Evolutionary conservation across 2,113 vertebrate genomes (phyloP).

Genomic region (Panthera tigris): DNA sequence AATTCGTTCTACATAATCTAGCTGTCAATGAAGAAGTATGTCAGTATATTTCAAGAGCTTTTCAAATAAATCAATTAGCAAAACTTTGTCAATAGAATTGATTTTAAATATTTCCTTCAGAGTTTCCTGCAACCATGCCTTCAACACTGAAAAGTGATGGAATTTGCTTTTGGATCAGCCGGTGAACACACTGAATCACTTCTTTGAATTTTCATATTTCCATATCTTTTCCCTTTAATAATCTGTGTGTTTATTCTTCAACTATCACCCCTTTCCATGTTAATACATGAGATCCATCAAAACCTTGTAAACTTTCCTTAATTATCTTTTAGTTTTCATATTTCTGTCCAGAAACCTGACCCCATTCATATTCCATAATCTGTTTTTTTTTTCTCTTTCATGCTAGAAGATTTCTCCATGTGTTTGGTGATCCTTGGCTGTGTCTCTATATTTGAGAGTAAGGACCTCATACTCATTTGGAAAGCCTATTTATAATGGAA

Average conservation of each 20-base stretch:
- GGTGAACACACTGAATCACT: neutral
- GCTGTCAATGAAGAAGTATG: constrained; percentile 4
- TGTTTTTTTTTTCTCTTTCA: constrained; percentile 34
- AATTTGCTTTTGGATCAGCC: neutral
- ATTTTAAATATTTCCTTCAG: constrained; percentile 21
- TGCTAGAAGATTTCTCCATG: neutral
- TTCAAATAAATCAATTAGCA: constrained; percentile 33
- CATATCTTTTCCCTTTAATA: neutral
- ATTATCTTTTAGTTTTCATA: neutral
- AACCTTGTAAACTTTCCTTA: neutral
- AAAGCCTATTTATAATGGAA: neutral
- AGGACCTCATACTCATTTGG: neutral
- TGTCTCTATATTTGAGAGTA: neutral
- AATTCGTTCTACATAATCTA: constrained; percentile 5
- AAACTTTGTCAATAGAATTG: neutral
- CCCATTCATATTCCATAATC: neutral
- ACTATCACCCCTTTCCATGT: neutral
- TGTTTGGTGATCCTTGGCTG: neutral
- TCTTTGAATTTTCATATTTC: neutral
- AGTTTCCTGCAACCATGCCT: neutral
- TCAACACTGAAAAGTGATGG: neutral
- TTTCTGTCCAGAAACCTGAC: neutral
- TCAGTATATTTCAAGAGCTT: constrained; percentile 16
- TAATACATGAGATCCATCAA: neutral
- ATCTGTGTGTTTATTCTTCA: neutral